These are phyloP conservation scores for Acrobasis consociella DNA, from an alignment of 2,888 invertebrate species.

Conservation along the genomic window DNA sequence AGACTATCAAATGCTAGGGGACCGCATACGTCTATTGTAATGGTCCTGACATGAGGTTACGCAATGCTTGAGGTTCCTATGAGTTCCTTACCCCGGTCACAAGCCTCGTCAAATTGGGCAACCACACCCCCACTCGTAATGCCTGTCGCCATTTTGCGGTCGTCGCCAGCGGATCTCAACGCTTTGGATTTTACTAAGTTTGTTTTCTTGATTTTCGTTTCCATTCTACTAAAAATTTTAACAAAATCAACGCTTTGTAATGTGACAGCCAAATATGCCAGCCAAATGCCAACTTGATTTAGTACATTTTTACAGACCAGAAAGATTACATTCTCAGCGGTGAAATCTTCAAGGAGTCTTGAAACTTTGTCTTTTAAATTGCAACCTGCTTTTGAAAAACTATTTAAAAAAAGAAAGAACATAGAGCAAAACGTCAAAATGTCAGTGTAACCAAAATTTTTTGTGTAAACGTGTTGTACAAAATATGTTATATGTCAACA, in stretches of 20 bases:
- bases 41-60: no score
- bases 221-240: slow-evolving; percentile 38
- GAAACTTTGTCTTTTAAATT: no score
- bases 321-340: neutral
- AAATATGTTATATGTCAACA: slow-evolving; percentile 10
- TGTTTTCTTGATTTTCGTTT: slow-evolving; percentile 33
- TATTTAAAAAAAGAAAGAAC: no score
- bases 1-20: no score
- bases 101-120: slow-evolving; percentile 8
- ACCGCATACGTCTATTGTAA: no score
- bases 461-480: slow-evolving; percentile 6
- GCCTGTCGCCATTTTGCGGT: slow-evolving; percentile 16
- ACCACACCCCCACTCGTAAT: neutral
- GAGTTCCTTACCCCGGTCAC: slow-evolving; percentile 4
- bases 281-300: slow-evolving; percentile 25
- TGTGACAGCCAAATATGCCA: neutral
- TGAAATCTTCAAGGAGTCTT: no score
- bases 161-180: slow-evolving; percentile 41
- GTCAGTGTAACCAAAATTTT: neutral
- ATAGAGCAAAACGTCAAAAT: neutral
- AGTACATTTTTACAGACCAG: neutral
- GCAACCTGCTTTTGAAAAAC: no score
- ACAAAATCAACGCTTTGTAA: slow-evolving; percentile 14
- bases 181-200: slow-evolving; percentile 22
- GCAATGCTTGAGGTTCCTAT: no score